Conservation (phyloP, 2,888 invertebrate species). For the Prosopocoilus inquinatus region DNA sequence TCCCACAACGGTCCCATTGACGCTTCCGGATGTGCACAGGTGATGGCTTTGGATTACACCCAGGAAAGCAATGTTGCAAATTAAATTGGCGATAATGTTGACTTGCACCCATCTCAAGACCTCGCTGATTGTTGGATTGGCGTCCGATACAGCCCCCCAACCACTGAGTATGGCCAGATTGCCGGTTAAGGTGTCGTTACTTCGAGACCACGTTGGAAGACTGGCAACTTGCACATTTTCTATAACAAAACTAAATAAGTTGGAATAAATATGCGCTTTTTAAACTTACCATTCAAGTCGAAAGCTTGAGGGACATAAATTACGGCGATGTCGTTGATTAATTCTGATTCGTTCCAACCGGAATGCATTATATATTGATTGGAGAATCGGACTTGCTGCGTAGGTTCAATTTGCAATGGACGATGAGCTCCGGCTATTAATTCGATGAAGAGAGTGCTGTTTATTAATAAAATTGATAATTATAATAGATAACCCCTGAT, state of each 20-base stretch:
- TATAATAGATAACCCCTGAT: no score
- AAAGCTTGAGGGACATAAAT: conserved; percentile 6
- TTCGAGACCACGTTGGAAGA: conserved; percentile 7
- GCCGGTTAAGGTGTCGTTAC: conserved; percentile 6
- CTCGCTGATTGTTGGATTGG: background rate
- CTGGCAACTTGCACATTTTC: conserved; percentile 8
- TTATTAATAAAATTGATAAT: conserved; percentile 45
- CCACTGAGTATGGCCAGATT: conserved; percentile 12
- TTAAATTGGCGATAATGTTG: conserved; percentile 10
- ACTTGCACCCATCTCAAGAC: conserved; percentile 7
- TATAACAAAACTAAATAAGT: background rate
- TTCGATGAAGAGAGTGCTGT: conserved; percentile 34
- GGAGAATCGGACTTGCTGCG: conserved; percentile 29
- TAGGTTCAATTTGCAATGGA: conserved; percentile 36
- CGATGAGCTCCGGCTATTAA: conserved; percentile 37
- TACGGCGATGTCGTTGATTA: conserved; percentile 50
- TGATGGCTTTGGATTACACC: conserved; percentile 6
- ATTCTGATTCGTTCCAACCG: conserved; percentile 27
- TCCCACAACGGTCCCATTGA: conserved; percentile 3
- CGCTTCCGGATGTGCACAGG: conserved; percentile 11
- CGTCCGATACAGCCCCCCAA: conserved; percentile 13
- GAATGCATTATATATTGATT: conserved; percentile 24
- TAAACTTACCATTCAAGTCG: conserved; percentile 10
- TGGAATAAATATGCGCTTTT: background rate
- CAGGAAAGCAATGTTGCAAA: conserved; percentile 12